Percentiles rank a stretch among this genome's conserved stretches.
These are phyloP conservation scores for Trogon melanurus DNA, from an alignment of 2,113 vertebrate species.

Conservation along the genomic window DNA sequence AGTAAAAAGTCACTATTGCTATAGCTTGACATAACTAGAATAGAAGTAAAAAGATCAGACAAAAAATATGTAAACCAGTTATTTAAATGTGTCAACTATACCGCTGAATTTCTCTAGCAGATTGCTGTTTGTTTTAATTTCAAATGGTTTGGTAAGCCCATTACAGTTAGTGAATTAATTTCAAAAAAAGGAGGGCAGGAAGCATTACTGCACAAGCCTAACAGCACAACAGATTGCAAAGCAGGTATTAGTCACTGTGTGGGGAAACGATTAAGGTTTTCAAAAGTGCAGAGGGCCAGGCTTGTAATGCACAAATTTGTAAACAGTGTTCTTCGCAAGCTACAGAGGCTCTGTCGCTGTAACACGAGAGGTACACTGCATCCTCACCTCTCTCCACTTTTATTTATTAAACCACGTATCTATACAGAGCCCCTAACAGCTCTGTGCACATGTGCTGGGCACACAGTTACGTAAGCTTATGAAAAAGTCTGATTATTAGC, in stretches of 20 bases:
- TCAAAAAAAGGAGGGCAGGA: neutral
- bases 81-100: neutral
- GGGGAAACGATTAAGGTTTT: neutral
- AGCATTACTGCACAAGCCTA: neutral
- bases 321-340: neutral
- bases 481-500: neutral
- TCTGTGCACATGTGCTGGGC: neutral
- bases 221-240: neutral
- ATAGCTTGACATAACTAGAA: neutral
- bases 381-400: neutral
- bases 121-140: neutral
- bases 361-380: neutral
- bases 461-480: neutral
- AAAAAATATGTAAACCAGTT: neutral
- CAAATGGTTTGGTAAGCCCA: slow-evolving; percentile 2
- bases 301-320: neutral
- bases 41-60: neutral
- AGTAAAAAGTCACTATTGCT: neutral
- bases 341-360: neutral
- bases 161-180: neutral
- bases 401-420: fast-evolving
- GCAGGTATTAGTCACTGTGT: neutral
- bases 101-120: neutral
- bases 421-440: neutral
- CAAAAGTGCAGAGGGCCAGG: neutral